phyloP scores from a whole-genome alignment of 92 coral and sea anemone species.

The Pocillopora meandrina region DNA sequence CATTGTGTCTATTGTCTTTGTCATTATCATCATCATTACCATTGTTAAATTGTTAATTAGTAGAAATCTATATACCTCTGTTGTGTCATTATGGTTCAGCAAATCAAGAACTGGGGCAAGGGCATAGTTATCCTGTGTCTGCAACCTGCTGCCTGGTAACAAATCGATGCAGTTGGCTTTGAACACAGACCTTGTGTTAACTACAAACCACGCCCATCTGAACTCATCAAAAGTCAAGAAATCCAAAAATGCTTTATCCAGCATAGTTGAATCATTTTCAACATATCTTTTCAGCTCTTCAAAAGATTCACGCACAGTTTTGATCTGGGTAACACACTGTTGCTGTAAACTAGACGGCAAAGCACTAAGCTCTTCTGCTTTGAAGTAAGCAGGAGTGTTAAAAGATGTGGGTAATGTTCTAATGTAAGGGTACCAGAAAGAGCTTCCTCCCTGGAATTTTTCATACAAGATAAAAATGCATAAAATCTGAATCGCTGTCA shows the following conservation, averaged over 20 bases:
- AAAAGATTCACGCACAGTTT: slow-evolving; percentile 46
- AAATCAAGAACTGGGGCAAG: slow-evolving; percentile 93
- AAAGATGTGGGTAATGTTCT: slow-evolving; percentile 70
- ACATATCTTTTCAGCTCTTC: slow-evolving; percentile 35
- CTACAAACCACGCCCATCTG: slow-evolving; percentile 97
- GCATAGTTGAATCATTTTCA: not conserved
- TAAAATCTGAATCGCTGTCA: slow-evolving; percentile 55
- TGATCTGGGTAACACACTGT: slow-evolving; percentile 49
- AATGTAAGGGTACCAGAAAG: slow-evolving; percentile 94
- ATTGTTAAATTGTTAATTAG: not conserved
- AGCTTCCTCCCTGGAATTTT: slow-evolving; percentile 55
- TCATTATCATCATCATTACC: not conserved
- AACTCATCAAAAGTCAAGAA: slow-evolving; percentile 64
- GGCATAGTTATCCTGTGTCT: slow-evolving; percentile 55
- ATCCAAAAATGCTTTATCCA: slow-evolving; percentile 19
- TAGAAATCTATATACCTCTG: slow-evolving; percentile 64
- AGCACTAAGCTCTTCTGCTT: slow-evolving; percentile 43
- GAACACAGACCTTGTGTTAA: slow-evolving; percentile 91
- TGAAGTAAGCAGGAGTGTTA: slow-evolving; percentile 86
- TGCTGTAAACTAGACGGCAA: slow-evolving; percentile 56
- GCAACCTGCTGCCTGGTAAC: not conserved
- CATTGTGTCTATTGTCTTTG: too few relatives aligned
- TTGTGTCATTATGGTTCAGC: slow-evolving; percentile 77
- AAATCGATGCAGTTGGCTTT: slow-evolving; percentile 15
- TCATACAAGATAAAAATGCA: slow-evolving; percentile 78